Evolutionary conservation across 1,140 invertebrate genomes (phyloP).

Genomic region (Oreohelix idahoensis): DNA sequence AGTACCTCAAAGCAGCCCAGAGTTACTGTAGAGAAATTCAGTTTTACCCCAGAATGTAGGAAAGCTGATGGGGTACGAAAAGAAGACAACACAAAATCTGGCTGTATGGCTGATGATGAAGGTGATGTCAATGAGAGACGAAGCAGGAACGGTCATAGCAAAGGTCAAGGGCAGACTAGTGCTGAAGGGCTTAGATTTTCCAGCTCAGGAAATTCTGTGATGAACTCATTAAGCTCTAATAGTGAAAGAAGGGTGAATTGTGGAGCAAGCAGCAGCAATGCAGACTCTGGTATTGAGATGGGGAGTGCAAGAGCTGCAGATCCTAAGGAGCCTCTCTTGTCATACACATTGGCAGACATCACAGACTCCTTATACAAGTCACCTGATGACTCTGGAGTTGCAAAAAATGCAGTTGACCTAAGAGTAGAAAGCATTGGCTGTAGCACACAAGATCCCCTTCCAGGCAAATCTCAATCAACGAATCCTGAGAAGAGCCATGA

Average conservation of each 20-base stretch:
- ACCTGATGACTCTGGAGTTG: neutral
- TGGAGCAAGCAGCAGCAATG: neutral
- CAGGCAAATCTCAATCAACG: neutral
- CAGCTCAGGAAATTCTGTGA: slow-evolving; percentile 1
- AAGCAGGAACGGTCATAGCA: neutral
- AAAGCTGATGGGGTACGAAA: neutral
- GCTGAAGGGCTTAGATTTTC: neutral
- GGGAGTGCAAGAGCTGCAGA: neutral
- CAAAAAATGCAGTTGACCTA: neutral
- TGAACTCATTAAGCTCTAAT: neutral
- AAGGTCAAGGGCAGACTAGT: neutral
- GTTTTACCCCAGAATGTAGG: slow-evolving; percentile 14
- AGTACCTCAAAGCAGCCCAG: slow-evolving; percentile 49
- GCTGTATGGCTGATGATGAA: neutral
- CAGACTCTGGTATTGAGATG: slow-evolving; percentile 7
- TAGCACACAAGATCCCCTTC: neutral
- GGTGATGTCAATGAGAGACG: neutral
- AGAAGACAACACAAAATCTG: neutral
- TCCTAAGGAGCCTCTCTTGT: slow-evolving; percentile 7
- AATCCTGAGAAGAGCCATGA: neutral
- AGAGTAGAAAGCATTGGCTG: neutral
- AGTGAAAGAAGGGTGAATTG: neutral
- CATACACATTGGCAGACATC: slow-evolving; percentile 41
- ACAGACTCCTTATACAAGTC: slow-evolving; percentile 44
- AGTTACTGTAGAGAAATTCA: slow-evolving; percentile 45